Conservation (phyloP, 1,140 invertebrate genomes). For the Pissodes strobi region DNA sequence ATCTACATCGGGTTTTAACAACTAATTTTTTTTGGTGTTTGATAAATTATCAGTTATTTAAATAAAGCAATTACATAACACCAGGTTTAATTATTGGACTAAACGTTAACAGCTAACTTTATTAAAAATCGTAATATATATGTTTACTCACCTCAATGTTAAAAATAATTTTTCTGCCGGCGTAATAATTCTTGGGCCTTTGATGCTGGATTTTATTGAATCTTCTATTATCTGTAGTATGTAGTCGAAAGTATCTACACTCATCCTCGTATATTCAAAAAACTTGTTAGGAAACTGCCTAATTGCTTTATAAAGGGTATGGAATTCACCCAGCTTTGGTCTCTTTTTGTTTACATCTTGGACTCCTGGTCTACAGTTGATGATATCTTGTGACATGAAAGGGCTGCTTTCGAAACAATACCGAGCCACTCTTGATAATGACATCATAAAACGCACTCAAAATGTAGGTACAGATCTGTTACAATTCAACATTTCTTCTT, state of each 20-base stretch:
- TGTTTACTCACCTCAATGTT: background rate
- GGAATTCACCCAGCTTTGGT: too few species aligned
- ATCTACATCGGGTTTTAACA: background rate
- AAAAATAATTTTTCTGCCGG: background rate
- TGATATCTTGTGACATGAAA: too few species aligned
- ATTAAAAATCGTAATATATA: background rate
- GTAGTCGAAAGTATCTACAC: background rate
- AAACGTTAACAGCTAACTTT: background rate
- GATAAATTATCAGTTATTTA: background rate
- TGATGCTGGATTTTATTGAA: background rate
- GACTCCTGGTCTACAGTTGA: too few species aligned
- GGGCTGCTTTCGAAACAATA: too few species aligned
- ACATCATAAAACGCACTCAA: too few species aligned
- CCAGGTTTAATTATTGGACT: background rate
- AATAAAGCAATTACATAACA: background rate
- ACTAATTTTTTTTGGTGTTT: background rate
- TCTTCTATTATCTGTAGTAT: background rate
- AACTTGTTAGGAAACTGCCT: too few species aligned
- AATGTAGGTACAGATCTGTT: background rate
- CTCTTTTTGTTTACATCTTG: too few species aligned
- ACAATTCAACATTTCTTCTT: background rate
- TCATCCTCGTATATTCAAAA: too few species aligned
- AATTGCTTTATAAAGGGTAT: too few species aligned
- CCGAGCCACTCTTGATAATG: too few species aligned
- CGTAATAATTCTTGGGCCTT: background rate